phyloP scores from a whole-genome alignment of 2,888 invertebrate species.

The Ischnura elegans region DNA sequence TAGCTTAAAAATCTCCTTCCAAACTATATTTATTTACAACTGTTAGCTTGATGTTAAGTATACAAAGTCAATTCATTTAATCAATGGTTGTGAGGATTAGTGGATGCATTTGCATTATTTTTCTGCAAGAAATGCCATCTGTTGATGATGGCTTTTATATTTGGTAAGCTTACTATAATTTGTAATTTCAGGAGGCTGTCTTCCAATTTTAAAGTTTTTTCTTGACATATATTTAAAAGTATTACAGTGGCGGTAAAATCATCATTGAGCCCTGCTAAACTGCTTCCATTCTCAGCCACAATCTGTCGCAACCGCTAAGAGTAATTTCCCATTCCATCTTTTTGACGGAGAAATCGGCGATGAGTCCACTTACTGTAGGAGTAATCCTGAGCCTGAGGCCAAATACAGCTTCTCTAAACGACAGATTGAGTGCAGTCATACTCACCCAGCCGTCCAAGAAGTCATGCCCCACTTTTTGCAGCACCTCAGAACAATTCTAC shows the following conservation, averaged over 20 bases:
- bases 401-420: too few relatives aligned
- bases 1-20: not conserved
- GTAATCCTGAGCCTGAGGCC: too few relatives aligned
- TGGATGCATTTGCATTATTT: not conserved
- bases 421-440: too few relatives aligned
- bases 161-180: not conserved
- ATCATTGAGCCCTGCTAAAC: not conserved
- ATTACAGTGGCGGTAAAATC: not conserved
- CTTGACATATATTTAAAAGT: not conserved
- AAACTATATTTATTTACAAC: not conserved
- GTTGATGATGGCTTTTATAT: not conserved
- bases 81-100: not conserved
- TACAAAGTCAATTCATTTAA: not conserved
- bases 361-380: too few relatives aligned
- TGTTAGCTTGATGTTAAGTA: not conserved
- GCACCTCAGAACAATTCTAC: too few relatives aligned
- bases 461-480: too few relatives aligned
- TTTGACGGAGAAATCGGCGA: too few relatives aligned
- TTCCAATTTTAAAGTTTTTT: not conserved
- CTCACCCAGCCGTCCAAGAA: too few relatives aligned
- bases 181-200: not conserved
- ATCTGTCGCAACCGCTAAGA: too few relatives aligned
- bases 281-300: too few relatives aligned
- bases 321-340: too few relatives aligned
- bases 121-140: not conserved